Percentiles rank a stretch among this genome's conserved stretches.
Evolutionary conservation across 2,797 vertebrate genomes (phyloP).

Genomic region (Mergus octosetaceus): DNA sequence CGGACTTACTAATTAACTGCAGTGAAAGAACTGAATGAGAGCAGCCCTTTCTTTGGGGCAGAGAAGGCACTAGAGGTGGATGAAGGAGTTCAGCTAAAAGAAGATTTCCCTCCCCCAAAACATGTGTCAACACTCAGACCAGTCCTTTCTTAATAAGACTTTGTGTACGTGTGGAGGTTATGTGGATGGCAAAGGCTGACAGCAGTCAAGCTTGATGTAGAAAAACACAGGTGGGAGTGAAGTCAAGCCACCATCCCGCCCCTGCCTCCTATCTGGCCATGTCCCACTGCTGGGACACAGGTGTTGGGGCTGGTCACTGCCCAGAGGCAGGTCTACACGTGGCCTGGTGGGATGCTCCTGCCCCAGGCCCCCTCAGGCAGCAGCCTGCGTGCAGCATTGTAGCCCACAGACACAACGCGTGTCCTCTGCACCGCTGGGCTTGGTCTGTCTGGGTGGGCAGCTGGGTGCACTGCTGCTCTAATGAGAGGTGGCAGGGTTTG

Average conservation of each 20-base stretch:
- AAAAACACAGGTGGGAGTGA: neutral
- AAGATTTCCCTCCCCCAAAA: constrained; percentile 24
- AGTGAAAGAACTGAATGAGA: constrained; percentile 58
- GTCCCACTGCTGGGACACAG: fast-evolving
- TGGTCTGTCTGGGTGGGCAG: too few relatives aligned
- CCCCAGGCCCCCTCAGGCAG: neutral
- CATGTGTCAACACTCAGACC: constrained; percentile 20
- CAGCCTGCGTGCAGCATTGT: neutral
- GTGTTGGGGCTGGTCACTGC: neutral
- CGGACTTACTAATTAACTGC: constrained; percentile 41
- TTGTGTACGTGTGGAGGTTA: neutral
- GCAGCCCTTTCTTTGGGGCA: constrained; percentile 7
- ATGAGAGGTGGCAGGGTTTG: neutral
- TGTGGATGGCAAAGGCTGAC: neutral
- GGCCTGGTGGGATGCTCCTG: fast-evolving
- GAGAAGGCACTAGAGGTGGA: constrained; percentile 16
- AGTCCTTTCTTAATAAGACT: constrained; percentile 26
- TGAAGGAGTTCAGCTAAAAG: constrained; percentile 41
- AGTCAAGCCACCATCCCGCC: neutral
- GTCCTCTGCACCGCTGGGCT: neutral
- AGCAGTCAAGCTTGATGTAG: neutral
- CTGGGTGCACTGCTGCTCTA: neutral
- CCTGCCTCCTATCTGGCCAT: neutral
- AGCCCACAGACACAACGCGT: fast-evolving
- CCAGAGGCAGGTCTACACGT: fast-evolving